Percentiles rank a stretch among this genome's conserved stretches.
Conservation (phyloP, 2,888 invertebrate genomes). For the Heliconius sara region DNA sequence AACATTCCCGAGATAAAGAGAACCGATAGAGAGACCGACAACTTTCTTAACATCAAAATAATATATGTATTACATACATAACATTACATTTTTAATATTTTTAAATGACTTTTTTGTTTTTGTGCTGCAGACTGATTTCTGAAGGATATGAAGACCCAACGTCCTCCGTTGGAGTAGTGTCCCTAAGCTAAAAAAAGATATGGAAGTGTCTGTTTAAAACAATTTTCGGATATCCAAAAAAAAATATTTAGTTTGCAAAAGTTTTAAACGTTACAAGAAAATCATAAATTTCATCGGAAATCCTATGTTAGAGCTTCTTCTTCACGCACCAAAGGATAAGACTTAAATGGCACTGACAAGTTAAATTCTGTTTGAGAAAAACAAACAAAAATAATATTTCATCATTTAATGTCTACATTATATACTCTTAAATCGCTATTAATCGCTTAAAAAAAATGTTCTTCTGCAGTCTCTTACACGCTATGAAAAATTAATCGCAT, state of each 20-base stretch:
- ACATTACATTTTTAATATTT: neutral
- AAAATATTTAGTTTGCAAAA: neutral
- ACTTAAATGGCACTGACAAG: too few species aligned
- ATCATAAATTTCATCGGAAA: too few species aligned
- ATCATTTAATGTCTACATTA: neutral
- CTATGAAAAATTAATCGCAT: neutral
- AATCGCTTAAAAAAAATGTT: neutral
- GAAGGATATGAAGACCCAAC: neutral
- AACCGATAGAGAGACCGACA: too few species aligned
- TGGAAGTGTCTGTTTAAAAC: neutral
- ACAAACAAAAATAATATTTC: neutral
- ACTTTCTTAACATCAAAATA: neutral
- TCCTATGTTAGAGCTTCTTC: too few species aligned
- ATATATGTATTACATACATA: neutral
- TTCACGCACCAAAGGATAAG: too few species aligned
- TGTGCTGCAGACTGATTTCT: neutral
- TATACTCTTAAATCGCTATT: constrained; percentile 7
- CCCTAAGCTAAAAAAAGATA: neutral
- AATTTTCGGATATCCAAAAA: neutral
- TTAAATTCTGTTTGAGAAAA: neutral
- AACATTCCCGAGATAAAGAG: too few species aligned
- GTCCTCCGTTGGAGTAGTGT: neutral
- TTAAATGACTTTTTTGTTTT: neutral
- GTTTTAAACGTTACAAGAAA: too few species aligned
- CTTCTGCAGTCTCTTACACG: neutral